These are phyloP conservation scores for Chunga burmeisteri DNA, from an alignment of 2,113 vertebrate genomes.

Conservation along the genomic window DNA sequence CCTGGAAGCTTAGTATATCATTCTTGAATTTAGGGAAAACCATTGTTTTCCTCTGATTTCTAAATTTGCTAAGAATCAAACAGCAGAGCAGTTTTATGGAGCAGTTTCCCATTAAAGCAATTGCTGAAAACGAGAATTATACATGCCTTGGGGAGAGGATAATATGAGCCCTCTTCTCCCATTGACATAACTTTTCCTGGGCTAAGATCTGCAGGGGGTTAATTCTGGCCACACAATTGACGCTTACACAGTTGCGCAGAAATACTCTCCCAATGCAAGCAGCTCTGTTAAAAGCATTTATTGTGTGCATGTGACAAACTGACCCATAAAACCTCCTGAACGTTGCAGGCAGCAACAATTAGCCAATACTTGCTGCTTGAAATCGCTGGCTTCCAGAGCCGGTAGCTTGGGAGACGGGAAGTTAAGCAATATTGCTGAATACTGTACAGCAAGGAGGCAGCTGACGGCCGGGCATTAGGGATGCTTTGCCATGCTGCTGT, in stretches of 20 bases:
- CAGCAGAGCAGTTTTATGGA: background rate
- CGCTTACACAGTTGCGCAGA: background rate
- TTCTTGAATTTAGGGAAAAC: background rate
- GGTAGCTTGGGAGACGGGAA: background rate
- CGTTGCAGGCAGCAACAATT: background rate
- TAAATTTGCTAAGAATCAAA: background rate
- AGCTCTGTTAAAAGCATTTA: constrained; percentile 20
- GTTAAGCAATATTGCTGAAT: background rate
- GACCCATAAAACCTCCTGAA: background rate
- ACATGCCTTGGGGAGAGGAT: background rate
- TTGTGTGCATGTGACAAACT: background rate
- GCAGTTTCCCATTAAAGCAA: background rate
- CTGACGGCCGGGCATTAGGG: background rate
- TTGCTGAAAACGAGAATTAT: background rate
- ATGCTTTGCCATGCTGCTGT: constrained; percentile 6
- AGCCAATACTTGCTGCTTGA: background rate
- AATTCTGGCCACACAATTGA: background rate
- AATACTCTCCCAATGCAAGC: background rate
- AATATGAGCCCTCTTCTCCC: background rate
- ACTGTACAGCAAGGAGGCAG: background rate
- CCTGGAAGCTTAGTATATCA: background rate
- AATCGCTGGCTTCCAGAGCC: background rate
- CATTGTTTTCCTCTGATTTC: background rate
- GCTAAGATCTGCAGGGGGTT: background rate
- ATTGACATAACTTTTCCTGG: background rate